These are phyloP conservation scores for Pristionchus entomophagus DNA, from an alignment of 2,888 invertebrate species.

Conservation along the genomic window DNA sequence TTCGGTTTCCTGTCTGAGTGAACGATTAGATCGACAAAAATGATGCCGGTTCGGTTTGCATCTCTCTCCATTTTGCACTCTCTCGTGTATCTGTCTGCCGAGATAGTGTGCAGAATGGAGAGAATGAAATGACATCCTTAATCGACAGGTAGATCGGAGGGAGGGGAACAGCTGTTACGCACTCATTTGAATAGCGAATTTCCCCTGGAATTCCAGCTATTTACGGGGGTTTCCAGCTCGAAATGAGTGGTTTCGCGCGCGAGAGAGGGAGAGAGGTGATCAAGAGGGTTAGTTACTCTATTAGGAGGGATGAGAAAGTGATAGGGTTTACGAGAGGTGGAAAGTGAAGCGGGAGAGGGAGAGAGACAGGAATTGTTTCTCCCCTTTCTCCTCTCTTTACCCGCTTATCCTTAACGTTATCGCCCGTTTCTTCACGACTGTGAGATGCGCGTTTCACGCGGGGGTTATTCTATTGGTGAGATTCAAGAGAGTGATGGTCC, in stretches of 20 bases:
- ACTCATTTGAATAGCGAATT: conserved; percentile 3
- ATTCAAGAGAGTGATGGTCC: not conserved
- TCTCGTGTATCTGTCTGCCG: not conserved
- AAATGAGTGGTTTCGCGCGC: not conserved
- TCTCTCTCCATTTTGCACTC: no score
- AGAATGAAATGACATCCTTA: not conserved
- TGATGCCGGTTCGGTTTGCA: no score
- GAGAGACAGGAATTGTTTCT: conserved; percentile 30
- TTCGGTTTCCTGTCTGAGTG: not conserved
- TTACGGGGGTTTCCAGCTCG: not conserved
- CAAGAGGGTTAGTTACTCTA: not conserved
- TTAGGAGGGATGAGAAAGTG: not conserved
- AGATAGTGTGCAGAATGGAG: no score
- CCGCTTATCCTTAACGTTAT: not conserved
- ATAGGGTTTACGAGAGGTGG: conserved; percentile 19
- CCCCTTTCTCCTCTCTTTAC: not conserved
- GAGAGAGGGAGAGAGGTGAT: not conserved
- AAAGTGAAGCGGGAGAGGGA: not conserved
- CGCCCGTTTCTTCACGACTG: not conserved
- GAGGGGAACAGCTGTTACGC: not conserved
- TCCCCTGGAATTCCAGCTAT: not conserved
- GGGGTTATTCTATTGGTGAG: not conserved
- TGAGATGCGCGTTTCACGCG: not conserved
- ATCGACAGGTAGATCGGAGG: not conserved
- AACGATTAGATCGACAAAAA: no score